Base-by-base conservation (phyloP, 1,140 invertebrate species). In the Centruroides sculpturatus region DNA sequence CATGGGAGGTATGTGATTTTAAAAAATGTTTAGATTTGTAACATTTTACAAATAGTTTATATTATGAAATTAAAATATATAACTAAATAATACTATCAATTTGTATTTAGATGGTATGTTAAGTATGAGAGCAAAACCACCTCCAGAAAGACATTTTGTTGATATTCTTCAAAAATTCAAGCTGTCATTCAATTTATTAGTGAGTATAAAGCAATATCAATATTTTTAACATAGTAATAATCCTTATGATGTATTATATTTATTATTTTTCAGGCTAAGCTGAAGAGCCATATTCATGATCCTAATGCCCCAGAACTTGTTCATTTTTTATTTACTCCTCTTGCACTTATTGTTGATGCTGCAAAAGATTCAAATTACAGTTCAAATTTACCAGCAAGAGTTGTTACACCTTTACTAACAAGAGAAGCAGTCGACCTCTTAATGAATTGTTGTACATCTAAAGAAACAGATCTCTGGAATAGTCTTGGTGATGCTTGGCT, bases 151-250 rank as follows among this genome's bases (percentile, higher is more conserved):
- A 59, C 95, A 99, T 71, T 99, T 98, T 76, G 83, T 95, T 52
- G 96, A 99, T 75, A 96, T 98, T 57, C 89, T 99, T 66, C 92
- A 97, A 72, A 99, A 99, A 74, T 98, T 99, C 74, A 99, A 99
- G 75, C 80, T 98, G 3, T 94, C 93, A 7, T 98, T 99, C 74
- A 99, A 98, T 75, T 77, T 99, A 55, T 75, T 99, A 72, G 83
- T 83, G 60, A 49, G 63, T 12, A 56, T 56, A 13, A 53, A 36
- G 8, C 8, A 51, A 34, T n/a, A 51, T 51, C 12, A 51, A 51
- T 36, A 23, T 53, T 53, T 53, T 36, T 6, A 53, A 6, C 51
- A 53, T 6, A 36, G 0, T 13, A 49, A 13, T 5, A 58, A 58
- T 50, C 13, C 34, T n/a, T 55, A 5, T 23, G 36, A 59, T n/a